Conservation (phyloP, 1,140 invertebrate species). For the Episyrphus balteatus region DNA sequence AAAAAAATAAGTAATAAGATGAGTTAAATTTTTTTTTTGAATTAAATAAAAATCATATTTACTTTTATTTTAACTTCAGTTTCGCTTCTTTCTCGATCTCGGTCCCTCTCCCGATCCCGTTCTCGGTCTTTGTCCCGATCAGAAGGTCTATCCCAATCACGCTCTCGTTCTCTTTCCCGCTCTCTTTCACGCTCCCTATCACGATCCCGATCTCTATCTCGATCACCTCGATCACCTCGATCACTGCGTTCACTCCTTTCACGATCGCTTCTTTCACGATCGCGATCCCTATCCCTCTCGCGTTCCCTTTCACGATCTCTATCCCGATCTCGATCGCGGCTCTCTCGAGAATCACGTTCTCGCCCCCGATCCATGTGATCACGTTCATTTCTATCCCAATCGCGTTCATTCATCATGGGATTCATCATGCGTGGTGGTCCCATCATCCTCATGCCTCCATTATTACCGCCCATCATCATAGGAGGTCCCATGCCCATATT, state of each 20-base stretch:
- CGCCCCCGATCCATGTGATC: constrained; percentile 20
- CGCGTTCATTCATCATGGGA: constrained; percentile 6
- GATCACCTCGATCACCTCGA: constrained; percentile 14
- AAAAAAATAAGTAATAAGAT: too few relatives aligned
- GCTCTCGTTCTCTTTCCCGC: not conserved
- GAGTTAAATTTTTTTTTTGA: too few relatives aligned
- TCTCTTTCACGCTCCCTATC: constrained; percentile 33
- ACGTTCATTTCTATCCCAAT: constrained; percentile 12
- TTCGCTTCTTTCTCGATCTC: constrained; percentile 16
- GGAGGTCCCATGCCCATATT: constrained; percentile 36
- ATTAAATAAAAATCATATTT: too few relatives aligned
- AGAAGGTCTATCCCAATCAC: constrained; percentile 23
- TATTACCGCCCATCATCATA: constrained; percentile 24
- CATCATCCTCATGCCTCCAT: constrained; percentile 25
- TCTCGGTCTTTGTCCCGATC: constrained; percentile 24
- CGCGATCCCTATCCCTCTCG: constrained; percentile 15
- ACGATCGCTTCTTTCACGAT: constrained; percentile 29
- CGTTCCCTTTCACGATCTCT: constrained; percentile 32
- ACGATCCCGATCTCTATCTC: constrained; percentile 32
- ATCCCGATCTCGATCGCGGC: constrained; percentile 24
- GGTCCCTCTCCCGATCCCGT: constrained; percentile 32
- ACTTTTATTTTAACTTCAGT: too few relatives aligned
- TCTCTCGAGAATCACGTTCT: constrained; percentile 19
- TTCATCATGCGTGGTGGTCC: constrained; percentile 18
- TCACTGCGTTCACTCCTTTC: constrained; percentile 32